A percentile compares a stretch with the other conserved stretches of the same genome.
These are phyloP conservation scores for Ectemnius continuus DNA, from an alignment of 2,888 invertebrate species.

Conservation along the genomic window DNA sequence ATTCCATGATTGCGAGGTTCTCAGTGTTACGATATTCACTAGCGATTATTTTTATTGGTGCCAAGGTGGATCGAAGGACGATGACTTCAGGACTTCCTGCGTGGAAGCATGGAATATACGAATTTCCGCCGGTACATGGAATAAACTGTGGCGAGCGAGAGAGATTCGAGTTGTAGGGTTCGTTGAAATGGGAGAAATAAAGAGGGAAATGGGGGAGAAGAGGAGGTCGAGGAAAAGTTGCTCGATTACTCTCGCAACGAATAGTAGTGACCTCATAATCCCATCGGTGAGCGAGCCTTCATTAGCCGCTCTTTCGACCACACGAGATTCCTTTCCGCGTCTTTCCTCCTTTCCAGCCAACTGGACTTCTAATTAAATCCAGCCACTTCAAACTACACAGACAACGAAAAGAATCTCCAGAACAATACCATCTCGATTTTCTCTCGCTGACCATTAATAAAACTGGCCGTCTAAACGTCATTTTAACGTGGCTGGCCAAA, in stretches of 20 bases:
- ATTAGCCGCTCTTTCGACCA: neutral
- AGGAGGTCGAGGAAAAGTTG: slow-evolving; percentile 26
- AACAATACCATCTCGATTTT: too few species aligned
- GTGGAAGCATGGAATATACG: slow-evolving; percentile 3
- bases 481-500: too few species aligned
- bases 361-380: too few species aligned
- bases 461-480: too few species aligned
- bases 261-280: slow-evolving; percentile 17
- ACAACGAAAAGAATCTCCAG: too few species aligned
- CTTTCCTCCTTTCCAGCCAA: too few species aligned
- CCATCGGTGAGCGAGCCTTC: neutral
- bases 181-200: slow-evolving; percentile 53
- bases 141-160: slow-evolving; percentile 36
- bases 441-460: too few species aligned
- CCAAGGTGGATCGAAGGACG: slow-evolving; percentile 44
- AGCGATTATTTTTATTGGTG: slow-evolving; percentile 30
- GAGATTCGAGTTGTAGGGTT: slow-evolving; percentile 48
- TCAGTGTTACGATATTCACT: neutral
- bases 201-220: slow-evolving; percentile 27
- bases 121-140: slow-evolving; percentile 38
- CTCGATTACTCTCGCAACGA: slow-evolving; percentile 44
- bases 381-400: too few species aligned
- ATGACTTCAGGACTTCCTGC: neutral
- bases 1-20: slow-evolving; percentile 18
- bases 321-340: neutral